These are phyloP conservation scores for Lutraria lutraria DNA, from an alignment of 2,888 invertebrate genomes.

Conservation along the genomic window DNA sequence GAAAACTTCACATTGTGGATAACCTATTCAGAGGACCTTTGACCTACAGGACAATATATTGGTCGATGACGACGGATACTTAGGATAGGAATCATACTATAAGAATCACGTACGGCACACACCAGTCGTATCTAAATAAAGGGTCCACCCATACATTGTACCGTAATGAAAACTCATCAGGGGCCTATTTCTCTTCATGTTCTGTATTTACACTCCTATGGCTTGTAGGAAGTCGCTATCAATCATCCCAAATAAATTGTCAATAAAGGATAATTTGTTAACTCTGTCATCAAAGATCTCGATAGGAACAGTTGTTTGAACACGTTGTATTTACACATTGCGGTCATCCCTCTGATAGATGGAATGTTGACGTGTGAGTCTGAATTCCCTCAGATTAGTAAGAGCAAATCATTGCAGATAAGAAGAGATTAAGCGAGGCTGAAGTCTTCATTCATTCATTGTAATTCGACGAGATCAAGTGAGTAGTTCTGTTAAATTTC, in stretches of 20 bases:
- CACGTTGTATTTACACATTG: slow-evolving; percentile 1
- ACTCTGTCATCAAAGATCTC: not conserved
- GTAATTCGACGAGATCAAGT: slow-evolving; percentile 8
- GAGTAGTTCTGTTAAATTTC: slow-evolving; percentile 1
- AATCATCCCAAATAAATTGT: slow-evolving; percentile 5
- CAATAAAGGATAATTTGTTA: not conserved
- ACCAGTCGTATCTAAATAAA: not conserved
- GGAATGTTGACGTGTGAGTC: slow-evolving; percentile 11
- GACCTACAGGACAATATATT: not conserved
- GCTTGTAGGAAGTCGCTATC: not conserved
- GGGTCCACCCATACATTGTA: not conserved
- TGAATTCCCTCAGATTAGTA: not conserved
- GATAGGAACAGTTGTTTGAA: not conserved
- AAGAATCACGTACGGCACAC: not conserved
- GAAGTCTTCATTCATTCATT: slow-evolving; percentile 18
- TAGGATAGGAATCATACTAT: not conserved
- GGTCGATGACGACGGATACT: not conserved
- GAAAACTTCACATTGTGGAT: not conserved
- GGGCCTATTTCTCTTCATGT: not conserved
- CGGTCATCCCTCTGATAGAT: not conserved
- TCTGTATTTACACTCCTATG: not conserved
- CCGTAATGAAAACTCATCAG: not conserved
- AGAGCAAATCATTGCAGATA: slow-evolving; percentile 2
- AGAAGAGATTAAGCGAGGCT: not conserved
- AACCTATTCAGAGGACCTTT: not conserved